Conservation (phyloP, 2,888 invertebrate species). For the Noctuana brunneofusca region DNA sequence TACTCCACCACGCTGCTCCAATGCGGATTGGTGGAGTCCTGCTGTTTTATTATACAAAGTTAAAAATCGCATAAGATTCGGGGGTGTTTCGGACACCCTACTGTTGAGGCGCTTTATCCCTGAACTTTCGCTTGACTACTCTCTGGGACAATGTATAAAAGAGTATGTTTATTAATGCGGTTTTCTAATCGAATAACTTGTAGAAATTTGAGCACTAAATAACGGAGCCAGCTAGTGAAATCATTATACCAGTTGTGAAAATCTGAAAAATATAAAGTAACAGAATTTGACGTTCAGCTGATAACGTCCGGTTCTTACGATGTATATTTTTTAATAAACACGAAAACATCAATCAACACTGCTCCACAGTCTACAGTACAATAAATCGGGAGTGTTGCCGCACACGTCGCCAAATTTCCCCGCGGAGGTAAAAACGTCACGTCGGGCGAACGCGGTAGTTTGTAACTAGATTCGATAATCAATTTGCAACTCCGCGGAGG, state of each 20-base stretch:
- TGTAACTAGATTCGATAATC: slow-evolving; percentile 79
- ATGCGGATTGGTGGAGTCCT: too few relatives aligned
- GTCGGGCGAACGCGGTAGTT: slow-evolving; percentile 62
- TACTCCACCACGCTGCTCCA: too few relatives aligned
- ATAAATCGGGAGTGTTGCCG: slow-evolving; percentile 13
- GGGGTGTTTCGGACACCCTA: too few relatives aligned
- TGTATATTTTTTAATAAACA: too few relatives aligned
- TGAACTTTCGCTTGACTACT: too few relatives aligned
- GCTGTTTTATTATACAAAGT: too few relatives aligned
- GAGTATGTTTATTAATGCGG: not conserved
- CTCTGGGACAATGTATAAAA: too few relatives aligned
- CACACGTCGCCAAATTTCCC: slow-evolving; percentile 47
- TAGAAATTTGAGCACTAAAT: not conserved
- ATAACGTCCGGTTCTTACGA: not conserved
- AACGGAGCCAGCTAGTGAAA: not conserved
- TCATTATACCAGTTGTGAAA: not conserved
- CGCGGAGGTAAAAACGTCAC: slow-evolving; percentile 57
- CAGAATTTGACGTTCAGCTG: not conserved
- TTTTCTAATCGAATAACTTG: not conserved
- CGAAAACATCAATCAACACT: not conserved
- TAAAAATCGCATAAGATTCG: too few relatives aligned
- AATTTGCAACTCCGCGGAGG: slow-evolving; percentile 58
- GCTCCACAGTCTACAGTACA: too few relatives aligned
- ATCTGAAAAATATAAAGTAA: not conserved
- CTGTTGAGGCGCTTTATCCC: too few relatives aligned